Conservation (phyloP, 2,888 invertebrate species). For the Parnassius apollo region DNA sequence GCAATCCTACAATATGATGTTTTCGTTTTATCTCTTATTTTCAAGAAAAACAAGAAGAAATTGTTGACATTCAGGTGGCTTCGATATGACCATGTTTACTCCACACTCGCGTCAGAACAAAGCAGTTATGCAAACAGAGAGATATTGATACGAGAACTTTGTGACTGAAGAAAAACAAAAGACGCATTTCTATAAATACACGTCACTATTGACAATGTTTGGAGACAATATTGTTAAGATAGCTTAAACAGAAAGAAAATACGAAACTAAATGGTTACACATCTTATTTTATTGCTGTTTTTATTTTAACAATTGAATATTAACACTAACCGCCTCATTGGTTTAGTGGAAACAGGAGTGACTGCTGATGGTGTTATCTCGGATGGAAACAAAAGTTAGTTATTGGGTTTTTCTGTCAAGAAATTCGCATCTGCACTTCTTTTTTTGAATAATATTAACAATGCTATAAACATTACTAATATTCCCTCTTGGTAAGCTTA, state of each 20-base stretch:
- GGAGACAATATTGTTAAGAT: slow-evolving; percentile 32
- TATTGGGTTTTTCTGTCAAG: no score
- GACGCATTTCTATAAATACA: slow-evolving; percentile 37
- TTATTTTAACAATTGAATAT: no score
- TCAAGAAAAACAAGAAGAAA: slow-evolving; percentile 15
- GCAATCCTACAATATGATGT: background rate
- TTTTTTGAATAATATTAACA: no score
- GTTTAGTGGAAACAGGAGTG: no score
- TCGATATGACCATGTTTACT: slow-evolving; percentile 57
- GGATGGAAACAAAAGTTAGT: no score
- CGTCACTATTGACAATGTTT: slow-evolving; percentile 34
- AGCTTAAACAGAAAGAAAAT: slow-evolving; percentile 19
- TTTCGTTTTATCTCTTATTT: slow-evolving; percentile 32
- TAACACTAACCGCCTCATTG: no score
- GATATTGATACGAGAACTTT: slow-evolving; percentile 71
- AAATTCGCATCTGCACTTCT: no score
- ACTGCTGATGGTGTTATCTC: no score
- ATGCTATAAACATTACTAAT: no score
- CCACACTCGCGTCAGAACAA: slow-evolving; percentile 46
- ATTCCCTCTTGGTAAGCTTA: no score
- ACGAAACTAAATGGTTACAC: slow-evolving; percentile 18
- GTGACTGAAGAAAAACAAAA: slow-evolving; percentile 72
- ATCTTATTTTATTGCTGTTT: slow-evolving; percentile 1
- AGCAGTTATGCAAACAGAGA: slow-evolving; percentile 74
- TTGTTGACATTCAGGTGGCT: slow-evolving; percentile 47